Base-by-base conservation (phyloP, 1,140 invertebrate species). In the Lutraria rhynchaena region DNA sequence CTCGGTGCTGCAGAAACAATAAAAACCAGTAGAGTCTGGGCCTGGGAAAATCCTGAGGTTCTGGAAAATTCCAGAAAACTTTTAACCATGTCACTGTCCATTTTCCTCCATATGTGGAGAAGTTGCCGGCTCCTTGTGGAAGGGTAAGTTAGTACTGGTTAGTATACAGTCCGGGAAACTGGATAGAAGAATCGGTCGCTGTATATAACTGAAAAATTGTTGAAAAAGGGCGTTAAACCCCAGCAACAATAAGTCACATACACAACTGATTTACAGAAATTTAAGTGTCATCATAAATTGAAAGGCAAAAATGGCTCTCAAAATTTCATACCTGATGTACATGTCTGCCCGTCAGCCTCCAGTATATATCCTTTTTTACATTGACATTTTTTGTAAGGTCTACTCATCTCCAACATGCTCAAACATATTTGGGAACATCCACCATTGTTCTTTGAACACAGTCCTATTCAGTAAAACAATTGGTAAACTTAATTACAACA, bases 391-490 rank as follows among this genome's bases (percentile, higher is more conserved):
- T 74, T 74, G n/a, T 49, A 31, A 15, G 51, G 37, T 17, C 4
- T 31, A 19, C 33, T 31, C 44, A 53, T 35, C 4, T 19, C 33
- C 15, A 35, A 35, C 27, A 53, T 29, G 5, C 49, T 57, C 1
- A 71, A 24, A 15, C 69, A 71, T 19, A 57, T 49, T 3, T 71
- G 69, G 11, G 24, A 11, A 22, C 69, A 71, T 17, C 69, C 69
- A 27, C 69, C 69, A 57, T 71, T 71, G 22, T 31, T 17, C 35
- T 17, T 9, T n/a, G 51, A n/a, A 24, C 69, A 71, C n/a, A 33
- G 51, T 57, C 33, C 69, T 71, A 31, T 24, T 27, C 1, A 57
- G 37, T 41, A 41, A 41, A 7, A 41, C 37, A 41, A 41, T n/a
- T n/a, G n/a, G n/a, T n/a, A n/a, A n/a, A n/a, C n/a, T n/a, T n/a